phyloP scores from a whole-genome alignment of 2,797 vertebrate species.

The Anas acuta region DNA sequence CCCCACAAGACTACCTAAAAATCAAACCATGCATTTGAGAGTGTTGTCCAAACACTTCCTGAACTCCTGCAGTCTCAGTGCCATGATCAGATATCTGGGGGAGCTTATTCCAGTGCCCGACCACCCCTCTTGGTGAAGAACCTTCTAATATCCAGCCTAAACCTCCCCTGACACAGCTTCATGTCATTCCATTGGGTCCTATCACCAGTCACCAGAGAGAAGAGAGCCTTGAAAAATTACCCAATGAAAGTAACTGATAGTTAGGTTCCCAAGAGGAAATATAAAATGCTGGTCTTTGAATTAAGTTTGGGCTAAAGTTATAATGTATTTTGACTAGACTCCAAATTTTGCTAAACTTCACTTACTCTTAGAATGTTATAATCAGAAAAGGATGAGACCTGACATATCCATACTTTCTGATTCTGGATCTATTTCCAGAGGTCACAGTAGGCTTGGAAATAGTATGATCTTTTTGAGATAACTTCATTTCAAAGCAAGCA shows the following conservation, averaged over 20 bases:
- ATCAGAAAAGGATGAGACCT: rapidly evolving
- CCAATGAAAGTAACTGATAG: neutral
- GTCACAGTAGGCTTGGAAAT: neutral
- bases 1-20: neutral
- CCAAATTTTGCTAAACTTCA: neutral
- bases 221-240: neutral
- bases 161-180: neutral
- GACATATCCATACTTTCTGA: neutral
- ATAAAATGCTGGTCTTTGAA: neutral
- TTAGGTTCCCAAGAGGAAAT: neutral
- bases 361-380: neutral
- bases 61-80: neutral
- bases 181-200: neutral
- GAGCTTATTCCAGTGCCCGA: neutral
- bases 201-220: no score
- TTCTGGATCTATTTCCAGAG: neutral
- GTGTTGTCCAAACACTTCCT: neutral
- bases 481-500: neutral
- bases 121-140: neutral
- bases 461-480: neutral
- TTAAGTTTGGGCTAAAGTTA: neutral
- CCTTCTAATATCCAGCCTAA: neutral
- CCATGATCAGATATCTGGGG: neutral
- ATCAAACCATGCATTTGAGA: neutral
- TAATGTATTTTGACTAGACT: neutral